Base-by-base conservation (phyloP, 2,797 vertebrate species). In the Gobionotothen gibberifrons region DNA sequence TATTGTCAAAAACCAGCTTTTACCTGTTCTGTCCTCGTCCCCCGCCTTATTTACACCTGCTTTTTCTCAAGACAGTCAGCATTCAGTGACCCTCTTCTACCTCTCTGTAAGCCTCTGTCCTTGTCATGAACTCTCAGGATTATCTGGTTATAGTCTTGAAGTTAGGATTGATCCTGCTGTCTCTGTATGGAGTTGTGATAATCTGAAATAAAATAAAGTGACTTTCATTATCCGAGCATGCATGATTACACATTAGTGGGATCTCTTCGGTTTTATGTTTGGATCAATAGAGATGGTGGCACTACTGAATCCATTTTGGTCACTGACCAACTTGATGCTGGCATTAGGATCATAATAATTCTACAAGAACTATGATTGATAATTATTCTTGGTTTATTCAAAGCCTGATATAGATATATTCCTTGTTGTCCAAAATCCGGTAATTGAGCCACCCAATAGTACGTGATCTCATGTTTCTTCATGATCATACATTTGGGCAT, bases 51-150 rank as follows among this genome's bases (percentile, higher is more conserved):
- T 42, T n/a, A 4, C 19, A 3, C 22, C 2, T 13, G 29, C 29
- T 59, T 22, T 36, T 47, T 26, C 16, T n/a, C 26, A 46, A 42
- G 21, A 4, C 48, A 26, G 47, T 58, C 60, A 26, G 52, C 8
- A 3, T 66, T 54, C 13, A 11, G 13, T 73, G 74, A 69, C 49
- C 53, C 55, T 59, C n/a, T 54, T 83, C 36, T 84, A 60, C 60
- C 53, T 69, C 68, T 67, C 43, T 16, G 16, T 66, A 2, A 43
- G 67, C 49, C 68, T 71, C 8, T 36, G 11, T 48, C 19, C 44
- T 58, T 69, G 14, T 53, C 52, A 29, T 36, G 36, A 66, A 15
- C 44, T 39, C 61, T 22, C 56, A 72, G 47, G 17, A n/a, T 8
- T 48, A 19, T 47, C 16, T 17, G 46, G 17, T 47, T 47, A 47